Conservation (phyloP, 2,888 invertebrate genomes). For the Standfussiana lucernea region DNA sequence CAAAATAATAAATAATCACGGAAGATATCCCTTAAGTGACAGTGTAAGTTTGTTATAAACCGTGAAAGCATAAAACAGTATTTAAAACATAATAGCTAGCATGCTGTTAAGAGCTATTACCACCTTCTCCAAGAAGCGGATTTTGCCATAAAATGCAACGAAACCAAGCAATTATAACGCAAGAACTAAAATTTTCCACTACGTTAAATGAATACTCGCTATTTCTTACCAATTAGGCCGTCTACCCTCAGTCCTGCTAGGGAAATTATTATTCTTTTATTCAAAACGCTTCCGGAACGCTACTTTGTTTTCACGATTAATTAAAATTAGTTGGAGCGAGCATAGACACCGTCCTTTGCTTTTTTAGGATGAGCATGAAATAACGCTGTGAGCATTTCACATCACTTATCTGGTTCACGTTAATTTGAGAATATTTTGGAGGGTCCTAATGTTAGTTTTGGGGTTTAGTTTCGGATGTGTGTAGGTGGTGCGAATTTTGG, state of each 20-base stretch:
- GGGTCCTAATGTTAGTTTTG: conserved; percentile 48
- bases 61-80: too few species aligned
- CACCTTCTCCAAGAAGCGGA: background rate
- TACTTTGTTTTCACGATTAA: conserved; percentile 87
- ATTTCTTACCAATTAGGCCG: conserved; percentile 53
- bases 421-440: conserved; percentile 52
- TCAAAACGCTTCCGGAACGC: conserved; percentile 78
- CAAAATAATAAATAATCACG: too few species aligned
- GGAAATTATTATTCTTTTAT: conserved; percentile 80
- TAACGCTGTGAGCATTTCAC: conserved; percentile 53
- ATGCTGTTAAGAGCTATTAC: background rate
- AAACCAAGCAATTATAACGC: conserved; percentile 8
- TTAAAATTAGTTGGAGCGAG: conserved; percentile 84
- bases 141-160: background rate
- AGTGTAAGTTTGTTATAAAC: too few species aligned
- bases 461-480: conserved; percentile 24
- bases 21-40: too few species aligned
- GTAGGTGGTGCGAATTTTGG: conserved; percentile 2
- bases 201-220: conserved; percentile 55
- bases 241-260: conserved; percentile 62
- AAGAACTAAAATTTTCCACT: conserved; percentile 10
- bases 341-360: conserved; percentile 72
- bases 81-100: conserved; percentile 1
- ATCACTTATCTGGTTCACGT: conserved; percentile 43
- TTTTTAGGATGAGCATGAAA: conserved; percentile 68